phyloP scores from a whole-genome alignment of 2,797 vertebrate genomes.

The Mycteria americana region DNA sequence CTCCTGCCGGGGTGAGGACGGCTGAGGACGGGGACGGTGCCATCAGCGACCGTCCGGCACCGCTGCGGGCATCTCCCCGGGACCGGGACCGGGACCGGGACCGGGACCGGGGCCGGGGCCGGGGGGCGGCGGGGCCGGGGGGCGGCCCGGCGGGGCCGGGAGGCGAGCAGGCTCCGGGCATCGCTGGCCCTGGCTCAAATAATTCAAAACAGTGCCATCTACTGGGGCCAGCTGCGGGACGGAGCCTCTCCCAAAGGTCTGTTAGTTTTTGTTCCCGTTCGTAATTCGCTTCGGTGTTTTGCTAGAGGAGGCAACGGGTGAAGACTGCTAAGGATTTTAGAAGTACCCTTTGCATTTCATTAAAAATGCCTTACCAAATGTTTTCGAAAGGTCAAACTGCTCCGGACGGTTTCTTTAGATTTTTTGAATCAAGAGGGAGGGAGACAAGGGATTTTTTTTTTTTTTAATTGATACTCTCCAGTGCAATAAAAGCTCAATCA shows the following conservation, averaged over 20 bases:
- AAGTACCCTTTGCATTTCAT: neutral
- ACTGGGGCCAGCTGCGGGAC: neutral
- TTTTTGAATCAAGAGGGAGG: neutral
- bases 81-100: neutral
- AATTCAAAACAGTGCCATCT: slow-evolving; percentile 36
- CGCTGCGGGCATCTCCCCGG: neutral
- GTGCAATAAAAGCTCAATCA: slow-evolving; percentile 37
- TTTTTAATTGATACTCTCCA: neutral
- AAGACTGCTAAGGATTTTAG: neutral
- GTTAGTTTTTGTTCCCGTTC: neutral
- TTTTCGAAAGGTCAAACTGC: neutral
- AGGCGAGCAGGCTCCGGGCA: neutral
- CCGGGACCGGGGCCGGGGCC: too few relatives aligned
- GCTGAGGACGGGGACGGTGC: accelerated
- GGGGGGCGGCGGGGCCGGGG: too few relatives aligned
- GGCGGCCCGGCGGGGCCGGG: too few relatives aligned
- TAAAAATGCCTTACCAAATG: neutral
- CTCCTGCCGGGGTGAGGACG: accelerated
- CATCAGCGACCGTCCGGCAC: accelerated
- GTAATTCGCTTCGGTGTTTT: neutral
- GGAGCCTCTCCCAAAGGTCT: neutral
- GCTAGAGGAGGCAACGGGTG: neutral
- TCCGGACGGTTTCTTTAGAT: neutral
- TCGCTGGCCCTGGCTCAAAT: neutral
- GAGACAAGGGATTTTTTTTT: neutral